These are phyloP conservation scores for Lamellibrachia satsuma DNA, from an alignment of 2,888 invertebrate genomes.

Conservation along the genomic window DNA sequence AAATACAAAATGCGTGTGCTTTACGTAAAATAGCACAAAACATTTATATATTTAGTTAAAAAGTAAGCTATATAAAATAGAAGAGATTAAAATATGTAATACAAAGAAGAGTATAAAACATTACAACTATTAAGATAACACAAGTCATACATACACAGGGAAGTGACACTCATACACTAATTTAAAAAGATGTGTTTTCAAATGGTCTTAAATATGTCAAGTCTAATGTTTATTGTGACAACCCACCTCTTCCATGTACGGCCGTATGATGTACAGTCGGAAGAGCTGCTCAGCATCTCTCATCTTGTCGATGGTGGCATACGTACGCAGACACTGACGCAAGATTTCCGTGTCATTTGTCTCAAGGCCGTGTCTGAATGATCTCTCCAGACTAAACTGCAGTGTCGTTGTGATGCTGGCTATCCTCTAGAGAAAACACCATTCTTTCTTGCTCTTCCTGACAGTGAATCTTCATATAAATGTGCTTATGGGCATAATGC, in stretches of 20 bases:
- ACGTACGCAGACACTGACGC: slow-evolving; percentile 68
- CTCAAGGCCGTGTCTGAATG: slow-evolving; percentile 62
- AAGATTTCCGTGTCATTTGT: slow-evolving; percentile 53
- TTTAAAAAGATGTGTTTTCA: background rate
- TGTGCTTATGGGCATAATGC: background rate
- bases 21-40: background rate
- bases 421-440: slow-evolving; percentile 55
- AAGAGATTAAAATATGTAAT: background rate
- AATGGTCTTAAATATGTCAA: background rate
- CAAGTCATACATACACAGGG: background rate
- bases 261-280: slow-evolving; percentile 30
- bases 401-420: slow-evolving; percentile 62
- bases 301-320: slow-evolving; percentile 76
- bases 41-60: background rate
- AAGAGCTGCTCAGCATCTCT: slow-evolving; percentile 78
- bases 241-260: slow-evolving; percentile 71
- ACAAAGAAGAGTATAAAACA: background rate
- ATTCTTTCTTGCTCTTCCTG: background rate
- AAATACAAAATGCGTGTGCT: background rate
- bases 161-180: background rate
- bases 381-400: slow-evolving; percentile 63
- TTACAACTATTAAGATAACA: background rate
- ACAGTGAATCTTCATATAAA: background rate
- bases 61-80: too few relatives aligned
- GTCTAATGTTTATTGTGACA: background rate